These are phyloP conservation scores for Ceramica pisi DNA, from an alignment of 2,888 invertebrate species.

Conservation along the genomic window DNA sequence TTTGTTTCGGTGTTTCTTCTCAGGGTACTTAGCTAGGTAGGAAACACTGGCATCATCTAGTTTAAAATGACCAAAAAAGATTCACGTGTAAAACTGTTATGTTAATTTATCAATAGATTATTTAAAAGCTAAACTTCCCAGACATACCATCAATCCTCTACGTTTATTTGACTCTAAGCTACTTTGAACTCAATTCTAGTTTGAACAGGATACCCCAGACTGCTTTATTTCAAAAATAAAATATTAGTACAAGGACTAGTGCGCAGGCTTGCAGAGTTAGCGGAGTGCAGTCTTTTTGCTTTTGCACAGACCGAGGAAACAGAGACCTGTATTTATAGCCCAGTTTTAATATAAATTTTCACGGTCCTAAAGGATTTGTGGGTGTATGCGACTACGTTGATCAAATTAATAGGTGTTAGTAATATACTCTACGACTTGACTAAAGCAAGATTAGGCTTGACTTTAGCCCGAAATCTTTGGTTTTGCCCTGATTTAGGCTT, in stretches of 20 bases:
- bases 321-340: constrained; percentile 74
- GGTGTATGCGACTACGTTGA: constrained; percentile 34
- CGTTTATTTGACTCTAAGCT: constrained; percentile 16
- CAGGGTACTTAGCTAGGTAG: no score
- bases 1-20: no score
- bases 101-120: not conserved
- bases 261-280: constrained; percentile 64
- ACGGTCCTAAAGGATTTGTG: constrained; percentile 60
- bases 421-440: constrained; percentile 3
- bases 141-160: constrained; percentile 1
- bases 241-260: constrained; percentile 60
- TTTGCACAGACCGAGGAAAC: constrained; percentile 69
- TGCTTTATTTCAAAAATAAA: constrained; percentile 66
- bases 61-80: no score
- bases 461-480: not conserved
- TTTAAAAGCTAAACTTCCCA: not conserved
- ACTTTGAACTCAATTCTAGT: constrained; percentile 50
- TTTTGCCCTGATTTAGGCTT: no score
- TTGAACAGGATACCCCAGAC: constrained; percentile 51
- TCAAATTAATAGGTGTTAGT: constrained; percentile 47
- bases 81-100: no score
- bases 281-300: constrained; percentile 63
- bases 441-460: constrained; percentile 6
- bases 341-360: constrained; percentile 67
- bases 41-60: no score